Conservation (phyloP, 2,797 vertebrate genomes). For the Spizella passerina region DNA sequence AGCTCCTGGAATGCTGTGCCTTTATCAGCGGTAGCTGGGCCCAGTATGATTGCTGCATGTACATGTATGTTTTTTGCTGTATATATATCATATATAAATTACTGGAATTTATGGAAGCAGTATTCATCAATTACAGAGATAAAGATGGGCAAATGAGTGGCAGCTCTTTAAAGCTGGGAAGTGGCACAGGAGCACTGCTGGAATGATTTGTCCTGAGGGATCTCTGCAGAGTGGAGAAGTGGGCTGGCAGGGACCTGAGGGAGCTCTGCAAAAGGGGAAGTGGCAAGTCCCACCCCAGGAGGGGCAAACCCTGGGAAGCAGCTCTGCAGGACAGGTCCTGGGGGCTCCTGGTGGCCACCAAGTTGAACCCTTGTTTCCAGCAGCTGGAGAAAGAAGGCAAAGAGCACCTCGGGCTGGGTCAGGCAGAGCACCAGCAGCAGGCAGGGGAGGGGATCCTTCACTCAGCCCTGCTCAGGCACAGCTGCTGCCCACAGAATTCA, state of each 20-base stretch:
- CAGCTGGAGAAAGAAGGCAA: background rate
- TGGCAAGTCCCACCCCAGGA: background rate
- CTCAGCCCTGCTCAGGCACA: background rate
- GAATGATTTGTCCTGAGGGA: background rate
- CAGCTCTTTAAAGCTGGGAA: background rate
- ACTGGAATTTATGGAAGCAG: background rate
- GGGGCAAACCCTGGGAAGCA: background rate
- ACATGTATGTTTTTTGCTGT: background rate
- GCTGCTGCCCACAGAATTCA: background rate
- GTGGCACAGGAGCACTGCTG: background rate
- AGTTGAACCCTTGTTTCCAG: background rate
- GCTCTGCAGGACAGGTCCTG: background rate
- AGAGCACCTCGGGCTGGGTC: background rate
- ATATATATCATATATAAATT: background rate
- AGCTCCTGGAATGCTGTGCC: background rate
- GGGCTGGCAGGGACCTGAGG: fast-evolving
- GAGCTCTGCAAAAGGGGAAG: background rate
- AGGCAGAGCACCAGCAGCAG: background rate
- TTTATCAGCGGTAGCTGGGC: background rate
- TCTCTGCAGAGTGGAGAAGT: background rate
- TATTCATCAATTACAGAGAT: background rate
- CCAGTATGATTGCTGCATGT: too few relatives aligned
- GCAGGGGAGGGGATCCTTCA: background rate
- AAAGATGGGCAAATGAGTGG: background rate
- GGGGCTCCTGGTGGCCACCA: background rate